Evolutionary conservation across 2,113 vertebrate species (phyloP).

Genomic region (zebrafish (Danio rerio)): GRCz12tu NC_133190.1:39539501-39540000

Average conservation of each 20-base stretch:
- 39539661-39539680: not conserved
- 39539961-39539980: too few species aligned
- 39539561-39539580: slow-evolving; percentile 5
- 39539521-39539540: slow-evolving; percentile 10
- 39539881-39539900: not conserved
- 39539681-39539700: not conserved
- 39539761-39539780: not conserved
- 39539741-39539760: not conserved
- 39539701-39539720: slow-evolving; percentile 3
- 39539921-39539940: too few species aligned
- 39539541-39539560: slow-evolving; percentile 13
- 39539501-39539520: slow-evolving; percentile 15
- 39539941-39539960: too few species aligned
- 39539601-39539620: slow-evolving; percentile 13
- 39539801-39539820: not conserved
- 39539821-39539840: not conserved
- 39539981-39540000: too few species aligned
- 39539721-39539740: not conserved
- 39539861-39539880: not conserved
- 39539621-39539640: slow-evolving; percentile 20
- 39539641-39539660: slow-evolving; percentile 14
- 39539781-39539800: not conserved
- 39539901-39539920: not conserved
- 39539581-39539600: slow-evolving; percentile 16
- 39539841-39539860: not conserved